phyloP scores from a whole-genome alignment of 2,113 vertebrate genomes.

The Pelusios castaneus region DNA sequence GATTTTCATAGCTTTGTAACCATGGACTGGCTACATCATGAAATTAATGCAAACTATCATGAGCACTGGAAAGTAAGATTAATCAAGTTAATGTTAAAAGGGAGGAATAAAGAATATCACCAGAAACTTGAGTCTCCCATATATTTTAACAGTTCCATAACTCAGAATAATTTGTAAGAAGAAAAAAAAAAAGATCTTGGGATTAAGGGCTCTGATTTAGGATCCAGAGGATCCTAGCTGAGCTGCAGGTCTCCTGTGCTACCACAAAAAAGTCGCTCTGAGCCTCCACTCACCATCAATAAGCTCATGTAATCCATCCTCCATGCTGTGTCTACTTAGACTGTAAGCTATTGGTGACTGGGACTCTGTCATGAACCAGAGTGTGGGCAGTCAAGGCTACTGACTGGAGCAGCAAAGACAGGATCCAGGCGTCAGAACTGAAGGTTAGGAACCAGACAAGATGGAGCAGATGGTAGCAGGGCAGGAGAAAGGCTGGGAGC shows the following conservation, averaged over 20 bases:
- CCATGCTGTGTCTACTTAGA: conserved; percentile 1
- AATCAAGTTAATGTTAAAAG: conserved; percentile 19
- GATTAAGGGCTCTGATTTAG: background rate
- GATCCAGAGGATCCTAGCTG: conserved; percentile 25
- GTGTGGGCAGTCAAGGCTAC: background rate
- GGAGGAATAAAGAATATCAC: background rate
- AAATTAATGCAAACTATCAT: background rate
- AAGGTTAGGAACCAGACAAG: background rate
- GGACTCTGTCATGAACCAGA: background rate
- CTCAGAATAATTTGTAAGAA: background rate
- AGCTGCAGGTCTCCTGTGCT: background rate
- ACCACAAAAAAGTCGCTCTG: conserved; percentile 34
- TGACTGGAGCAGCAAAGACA: background rate
- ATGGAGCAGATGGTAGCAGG: background rate
- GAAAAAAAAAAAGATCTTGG: background rate
- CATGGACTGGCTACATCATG: fast-evolving
- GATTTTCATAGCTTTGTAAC: background rate
- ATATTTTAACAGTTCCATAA: background rate
- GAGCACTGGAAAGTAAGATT: background rate
- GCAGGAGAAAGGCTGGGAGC: background rate
- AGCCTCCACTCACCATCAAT: conserved; percentile 36
- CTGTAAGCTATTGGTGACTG: conserved; percentile 10
- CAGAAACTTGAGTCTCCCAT: conserved; percentile 3
- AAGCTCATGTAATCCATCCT: conserved; percentile 29
- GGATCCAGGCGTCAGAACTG: background rate